These are phyloP conservation scores for Oegoconia quadripuncta DNA, from an alignment of 2,888 invertebrate species.

Conservation along the genomic window DNA sequence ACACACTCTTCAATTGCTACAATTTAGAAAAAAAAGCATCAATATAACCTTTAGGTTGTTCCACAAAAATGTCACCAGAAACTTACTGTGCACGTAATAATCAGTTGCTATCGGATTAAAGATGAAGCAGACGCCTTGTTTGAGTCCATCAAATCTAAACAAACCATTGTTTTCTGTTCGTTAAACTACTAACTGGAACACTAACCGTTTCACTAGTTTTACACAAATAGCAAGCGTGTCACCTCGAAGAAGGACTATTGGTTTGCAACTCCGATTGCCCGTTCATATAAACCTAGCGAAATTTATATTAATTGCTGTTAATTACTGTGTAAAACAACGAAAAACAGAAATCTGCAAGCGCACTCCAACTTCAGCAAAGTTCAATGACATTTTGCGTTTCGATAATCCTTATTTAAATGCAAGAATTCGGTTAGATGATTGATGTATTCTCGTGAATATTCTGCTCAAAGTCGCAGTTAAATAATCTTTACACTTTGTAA, in stretches of 20 bases:
- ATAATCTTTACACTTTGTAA: too few species aligned
- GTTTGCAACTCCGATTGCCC: background rate
- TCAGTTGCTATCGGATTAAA: conserved; percentile 4
- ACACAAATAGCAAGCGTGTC: background rate
- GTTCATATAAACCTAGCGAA: background rate
- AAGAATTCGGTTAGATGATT: too few species aligned
- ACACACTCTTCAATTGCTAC: background rate
- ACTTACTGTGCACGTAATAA: background rate
- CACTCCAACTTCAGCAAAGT: conserved; percentile 6
- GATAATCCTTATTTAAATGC: background rate
- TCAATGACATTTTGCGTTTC: conserved; percentile 12
- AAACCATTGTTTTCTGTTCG: conserved; percentile 13
- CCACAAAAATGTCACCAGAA: background rate
- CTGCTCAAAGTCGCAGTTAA: too few species aligned
- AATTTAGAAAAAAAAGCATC: background rate
- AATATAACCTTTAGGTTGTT: background rate
- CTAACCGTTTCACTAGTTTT: background rate
- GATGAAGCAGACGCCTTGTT: conserved; percentile 8
- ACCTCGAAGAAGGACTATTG: background rate
- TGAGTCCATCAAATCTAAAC: background rate
- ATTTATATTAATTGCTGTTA: background rate
- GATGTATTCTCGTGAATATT: too few species aligned
- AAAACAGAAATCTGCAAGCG: conserved; percentile 4
- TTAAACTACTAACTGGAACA: background rate
- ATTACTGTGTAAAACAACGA: conserved; percentile 1